Base-by-base conservation (phyloP, 2,888 invertebrate genomes). In the Himalopsyche tibetana region DNA sequence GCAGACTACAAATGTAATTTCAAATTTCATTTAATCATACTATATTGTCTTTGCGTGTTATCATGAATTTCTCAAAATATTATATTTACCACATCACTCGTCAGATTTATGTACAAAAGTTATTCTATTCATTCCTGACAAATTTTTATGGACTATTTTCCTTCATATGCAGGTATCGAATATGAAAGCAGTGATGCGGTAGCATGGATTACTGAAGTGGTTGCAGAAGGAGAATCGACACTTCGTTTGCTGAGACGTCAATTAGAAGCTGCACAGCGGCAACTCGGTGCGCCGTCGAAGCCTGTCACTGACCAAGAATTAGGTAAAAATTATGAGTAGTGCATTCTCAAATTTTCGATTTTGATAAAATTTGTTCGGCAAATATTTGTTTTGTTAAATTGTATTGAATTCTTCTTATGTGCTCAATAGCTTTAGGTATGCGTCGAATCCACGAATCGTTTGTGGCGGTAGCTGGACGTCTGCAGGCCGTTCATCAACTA, bases 401-500 rank as follows among this genome's bases (percentile, higher is more conserved):
- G 3, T 8, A 42, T 45, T 11, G 15, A 51, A 51, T 51, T 51
- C 12, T 51, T 51, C 5, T 4, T 8, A 15, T 51, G 51, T 51
- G 15, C 15, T 15, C 51, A 91, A 91, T 98, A 87, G 95, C 96
- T 12, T 92, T 95, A 84, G 96, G 97, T 28, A 95, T 98, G 92
- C 94, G 95, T 55, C 95, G 97, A 90, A 94, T 98, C 89, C 97
- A 98, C 91, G 97, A 97, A 90, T 96, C 97, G 4, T 95, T 98
- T 89, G 95, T 98, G 55, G 96, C 97, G 0, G 91, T 98, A 86
- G 98, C 98, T n/a, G 98, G 97, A 0, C 95, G 97, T 63, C 92
- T 98, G 56, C 97, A 98, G 90, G 95, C 96, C 5, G 95, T 97
- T 0, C 98, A 98, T 90, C 94, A 93, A 84, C 94, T 94, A 89